These are phyloP conservation scores for Dysmachus trigonus DNA, from an alignment of 2,888 invertebrate species.

Conservation along the genomic window DNA sequence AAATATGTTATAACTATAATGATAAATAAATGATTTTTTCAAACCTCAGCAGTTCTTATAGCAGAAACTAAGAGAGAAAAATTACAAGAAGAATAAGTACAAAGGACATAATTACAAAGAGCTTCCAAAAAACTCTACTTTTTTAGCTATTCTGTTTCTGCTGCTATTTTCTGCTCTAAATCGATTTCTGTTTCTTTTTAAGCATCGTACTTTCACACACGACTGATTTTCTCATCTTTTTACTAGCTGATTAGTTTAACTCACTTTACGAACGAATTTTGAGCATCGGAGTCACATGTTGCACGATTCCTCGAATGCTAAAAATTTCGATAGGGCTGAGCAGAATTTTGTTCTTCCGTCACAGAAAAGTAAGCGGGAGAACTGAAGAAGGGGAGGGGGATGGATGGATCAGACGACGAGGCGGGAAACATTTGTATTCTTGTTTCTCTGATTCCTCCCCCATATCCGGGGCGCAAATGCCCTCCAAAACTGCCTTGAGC, in stretches of 20 bases:
- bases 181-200: too few relatives aligned
- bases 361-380: background rate
- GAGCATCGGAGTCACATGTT: background rate
- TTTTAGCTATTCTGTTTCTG: too few relatives aligned
- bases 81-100: too few relatives aligned
- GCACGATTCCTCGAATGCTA: background rate
- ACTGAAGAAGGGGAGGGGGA: too few relatives aligned
- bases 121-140: too few relatives aligned
- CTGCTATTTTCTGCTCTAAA: too few relatives aligned
- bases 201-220: background rate
- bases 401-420: background rate
- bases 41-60: too few relatives aligned
- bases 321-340: background rate
- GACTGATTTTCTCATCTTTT: background rate
- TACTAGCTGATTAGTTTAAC: background rate
- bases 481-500: slow-evolving; percentile 15
- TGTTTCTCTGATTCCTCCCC: slow-evolving; percentile 1
- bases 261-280: background rate
- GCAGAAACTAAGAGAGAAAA: too few relatives aligned
- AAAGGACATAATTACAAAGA: too few relatives aligned
- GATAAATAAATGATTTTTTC: too few relatives aligned
- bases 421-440: slow-evolving; percentile 3
- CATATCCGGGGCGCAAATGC: slow-evolving; percentile 28
- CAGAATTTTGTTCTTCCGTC: background rate
- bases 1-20: too few relatives aligned